Base-by-base conservation (phyloP, 2,888 invertebrate genomes). In the Coleophora deauratella region DNA sequence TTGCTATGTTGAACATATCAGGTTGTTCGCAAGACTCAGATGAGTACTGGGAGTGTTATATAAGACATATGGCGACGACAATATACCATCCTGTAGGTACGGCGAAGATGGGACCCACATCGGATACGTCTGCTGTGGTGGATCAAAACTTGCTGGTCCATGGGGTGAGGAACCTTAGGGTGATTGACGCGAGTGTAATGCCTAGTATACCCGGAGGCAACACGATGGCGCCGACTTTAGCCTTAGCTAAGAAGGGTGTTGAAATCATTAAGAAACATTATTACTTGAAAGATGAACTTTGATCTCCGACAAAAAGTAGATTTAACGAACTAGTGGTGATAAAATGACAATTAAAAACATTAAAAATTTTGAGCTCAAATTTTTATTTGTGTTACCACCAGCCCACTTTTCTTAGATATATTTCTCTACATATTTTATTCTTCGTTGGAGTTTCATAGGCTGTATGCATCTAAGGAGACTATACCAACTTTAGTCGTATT, bases 31-130 rank as follows among this genome's bases (percentile, higher is more conserved):
- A 63, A 38, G 55, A 64, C 33, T 61, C 73, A 1, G 73, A 86
- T 35, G 62, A 61, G 3, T 91, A 88, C 59, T 88, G 89, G 88
- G 70, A 72, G 46, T 91, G 91, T 56, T 82, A 88, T 32, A 78
- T 88, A 6, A 72, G 78, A 11, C 75, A 88, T 46, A 77, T 88
- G 65, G 80, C 79, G 7, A 72, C 82, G 0, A 87, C 88, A 1
- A 61, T 88, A 27, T 92, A 91, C 66, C 93, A 93, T 62, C 90
- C 91, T 1, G 88, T 89, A 0, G 91, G 93, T 36, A 92, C 91
- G 0, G 88, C 88, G 37, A 90, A 89, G 67, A 93, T 93, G 91
- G 92, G 91, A 0, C 66, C 73, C 1, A 43, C 50, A 1, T 41
- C 47, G 0, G 87, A 88, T 55, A 54, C 59, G 0, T 52, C 53